A percentile compares a stretch with the other conserved stretches of the same genome.
Conservation (phyloP, 2,113 vertebrate species). For the Chrysochloris asiatica region DNA sequence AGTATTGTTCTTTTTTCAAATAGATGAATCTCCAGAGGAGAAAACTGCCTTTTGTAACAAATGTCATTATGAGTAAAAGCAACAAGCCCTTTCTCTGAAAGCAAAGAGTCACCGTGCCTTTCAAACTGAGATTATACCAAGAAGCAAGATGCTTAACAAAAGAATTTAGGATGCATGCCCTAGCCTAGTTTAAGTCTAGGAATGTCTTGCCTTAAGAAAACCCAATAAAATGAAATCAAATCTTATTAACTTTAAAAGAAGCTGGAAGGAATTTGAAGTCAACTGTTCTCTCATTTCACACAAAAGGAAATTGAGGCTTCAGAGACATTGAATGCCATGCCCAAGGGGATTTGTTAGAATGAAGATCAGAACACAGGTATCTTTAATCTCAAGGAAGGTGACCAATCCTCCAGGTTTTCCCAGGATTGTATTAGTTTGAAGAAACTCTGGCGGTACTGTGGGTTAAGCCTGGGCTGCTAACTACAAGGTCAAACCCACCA, state of each 20-base stretch:
- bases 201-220: constrained; percentile 25
- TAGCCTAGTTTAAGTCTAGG: constrained; percentile 14
- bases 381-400: neutral
- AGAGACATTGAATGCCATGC: neutral
- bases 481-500: too few species aligned
- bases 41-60: constrained; percentile 19
- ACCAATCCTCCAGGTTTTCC: neutral
- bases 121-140: constrained; percentile 17
- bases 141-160: neutral
- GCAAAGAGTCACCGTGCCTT: neutral
- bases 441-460: too few species aligned
- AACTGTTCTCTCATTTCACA: neutral
- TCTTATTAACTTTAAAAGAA: neutral
- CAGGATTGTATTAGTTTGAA: neutral
- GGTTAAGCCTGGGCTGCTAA: too few species aligned
- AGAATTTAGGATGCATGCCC: constrained; percentile 4
- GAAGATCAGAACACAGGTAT: neutral
- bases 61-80: neutral
- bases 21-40: neutral
- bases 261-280: neutral
- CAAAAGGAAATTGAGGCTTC: neutral
- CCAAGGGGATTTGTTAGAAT: neutral
- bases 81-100: neutral
- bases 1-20: constrained; percentile 33
- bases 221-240: constrained; percentile 1